Percentiles rank a stretch among this genome's conserved stretches.
Conservation (phyloP, 2,797 vertebrate species). For the Schizopygopsis pylzovi region DNA sequence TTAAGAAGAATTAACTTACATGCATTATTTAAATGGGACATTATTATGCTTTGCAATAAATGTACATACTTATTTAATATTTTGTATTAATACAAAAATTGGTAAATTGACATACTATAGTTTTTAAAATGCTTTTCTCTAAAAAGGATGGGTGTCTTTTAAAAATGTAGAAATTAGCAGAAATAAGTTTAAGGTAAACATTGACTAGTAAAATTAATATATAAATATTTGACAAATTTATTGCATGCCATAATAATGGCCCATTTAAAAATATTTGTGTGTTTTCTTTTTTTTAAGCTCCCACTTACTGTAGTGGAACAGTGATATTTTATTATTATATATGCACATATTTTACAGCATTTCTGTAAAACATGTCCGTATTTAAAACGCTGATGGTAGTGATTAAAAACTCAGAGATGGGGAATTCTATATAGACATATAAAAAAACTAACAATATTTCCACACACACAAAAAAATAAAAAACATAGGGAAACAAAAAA, state of each 20-base stretch:
- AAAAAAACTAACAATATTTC: no score
- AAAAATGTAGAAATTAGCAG: neutral
- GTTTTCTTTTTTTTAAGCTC: neutral
- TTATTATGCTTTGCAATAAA: neutral
- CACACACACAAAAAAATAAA: no score
- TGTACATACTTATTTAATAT: neutral
- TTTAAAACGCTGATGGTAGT: neutral
- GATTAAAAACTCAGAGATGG: neutral
- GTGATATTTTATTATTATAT: neutral
- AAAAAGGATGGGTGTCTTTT: neutral
- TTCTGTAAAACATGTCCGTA: neutral
- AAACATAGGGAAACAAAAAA: no score
- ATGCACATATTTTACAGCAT: neutral
- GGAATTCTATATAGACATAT: no score
- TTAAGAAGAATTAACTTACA: neutral
- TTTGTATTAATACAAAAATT: neutral
- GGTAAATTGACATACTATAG: neutral
- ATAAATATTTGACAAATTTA: neutral
- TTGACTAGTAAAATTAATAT: neutral
- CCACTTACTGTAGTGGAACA: neutral
- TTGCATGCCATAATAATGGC: neutral
- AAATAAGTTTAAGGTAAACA: neutral
- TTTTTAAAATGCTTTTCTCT: neutral
- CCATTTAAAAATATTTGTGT: neutral
- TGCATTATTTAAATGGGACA: neutral